A percentile compares a stretch with the other conserved stretches of the same genome.
Conservation (phyloP, 2,113 vertebrate species). For the Mus spicilegus region DNA sequence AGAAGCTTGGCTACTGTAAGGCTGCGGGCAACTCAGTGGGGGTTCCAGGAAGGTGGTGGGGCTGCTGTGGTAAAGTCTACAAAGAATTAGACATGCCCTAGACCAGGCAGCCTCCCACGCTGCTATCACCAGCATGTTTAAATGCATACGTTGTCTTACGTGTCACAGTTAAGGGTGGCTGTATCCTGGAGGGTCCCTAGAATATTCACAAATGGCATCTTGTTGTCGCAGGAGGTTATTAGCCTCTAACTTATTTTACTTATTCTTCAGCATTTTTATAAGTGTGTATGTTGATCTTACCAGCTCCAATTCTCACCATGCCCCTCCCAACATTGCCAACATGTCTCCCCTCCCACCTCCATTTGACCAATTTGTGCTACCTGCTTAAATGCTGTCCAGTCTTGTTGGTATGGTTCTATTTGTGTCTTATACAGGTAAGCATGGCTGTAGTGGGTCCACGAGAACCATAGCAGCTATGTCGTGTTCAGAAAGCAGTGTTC, state of each 20-base stretch:
- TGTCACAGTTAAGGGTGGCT: rapidly evolving
- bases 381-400: no score
- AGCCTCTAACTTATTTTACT: not conserved
- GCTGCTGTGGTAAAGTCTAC: rapidly evolving
- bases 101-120: no score
- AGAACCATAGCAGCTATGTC: no score
- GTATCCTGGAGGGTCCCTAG: not conserved
- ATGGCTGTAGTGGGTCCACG: no score
- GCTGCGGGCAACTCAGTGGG: rapidly evolving
- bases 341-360: not conserved
- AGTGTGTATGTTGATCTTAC: not conserved
- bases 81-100: rapidly evolving
- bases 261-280: not conserved
- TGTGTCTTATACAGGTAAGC: no score
- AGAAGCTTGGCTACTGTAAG: rapidly evolving
- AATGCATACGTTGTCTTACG: no score
- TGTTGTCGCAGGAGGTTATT: no score
- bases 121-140: rapidly evolving
- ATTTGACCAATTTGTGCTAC: not conserved
- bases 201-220: not conserved
- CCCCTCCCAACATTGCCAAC: not conserved
- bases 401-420: not conserved
- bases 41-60: not conserved
- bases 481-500: not conserved
- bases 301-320: no score